Evolutionary conservation across 2,113 vertebrate species (phyloP).

Genomic region (Lutjanus erythropterus): DNA sequence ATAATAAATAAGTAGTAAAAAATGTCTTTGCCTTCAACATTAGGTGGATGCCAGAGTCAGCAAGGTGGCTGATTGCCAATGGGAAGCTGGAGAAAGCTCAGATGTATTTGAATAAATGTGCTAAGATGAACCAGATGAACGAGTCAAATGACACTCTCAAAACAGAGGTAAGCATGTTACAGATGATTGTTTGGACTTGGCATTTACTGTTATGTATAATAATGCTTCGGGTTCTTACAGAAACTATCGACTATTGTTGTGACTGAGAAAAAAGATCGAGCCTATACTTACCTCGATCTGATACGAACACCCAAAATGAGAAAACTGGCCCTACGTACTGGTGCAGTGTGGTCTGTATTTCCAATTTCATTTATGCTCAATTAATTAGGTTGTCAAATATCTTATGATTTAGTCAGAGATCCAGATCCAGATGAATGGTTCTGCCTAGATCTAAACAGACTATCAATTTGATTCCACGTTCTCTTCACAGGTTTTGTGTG

Average conservation of each 20-base stretch:
- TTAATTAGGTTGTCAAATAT: neutral
- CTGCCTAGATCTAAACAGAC: neutral
- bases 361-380: neutral
- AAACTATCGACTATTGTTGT: slow-evolving; percentile 70
- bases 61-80: slow-evolving; percentile 92
- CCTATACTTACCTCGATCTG: slow-evolving; percentile 83
- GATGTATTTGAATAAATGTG: slow-evolving; percentile 87
- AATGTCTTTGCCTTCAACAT: neutral
- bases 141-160: slow-evolving; percentile 70
- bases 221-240: slow-evolving; percentile 62
- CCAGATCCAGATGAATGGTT: neutral
- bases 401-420: neutral
- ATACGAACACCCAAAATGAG: slow-evolving; percentile 84
- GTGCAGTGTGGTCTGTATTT: slow-evolving; percentile 78
- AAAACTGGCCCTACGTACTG: slow-evolving; percentile 79
- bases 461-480: neutral
- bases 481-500: slow-evolving; percentile 76
- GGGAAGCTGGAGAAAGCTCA: slow-evolving; percentile 87
- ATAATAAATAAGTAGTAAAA: neutral
- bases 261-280: slow-evolving; percentile 57
- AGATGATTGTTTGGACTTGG: neutral
- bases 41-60: slow-evolving; percentile 95
- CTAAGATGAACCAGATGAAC: slow-evolving; percentile 84
- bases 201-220: too few species aligned
- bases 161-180: slow-evolving; percentile 80